Conservation (phyloP, 2,888 invertebrate species). For the Meteorus colon region DNA sequence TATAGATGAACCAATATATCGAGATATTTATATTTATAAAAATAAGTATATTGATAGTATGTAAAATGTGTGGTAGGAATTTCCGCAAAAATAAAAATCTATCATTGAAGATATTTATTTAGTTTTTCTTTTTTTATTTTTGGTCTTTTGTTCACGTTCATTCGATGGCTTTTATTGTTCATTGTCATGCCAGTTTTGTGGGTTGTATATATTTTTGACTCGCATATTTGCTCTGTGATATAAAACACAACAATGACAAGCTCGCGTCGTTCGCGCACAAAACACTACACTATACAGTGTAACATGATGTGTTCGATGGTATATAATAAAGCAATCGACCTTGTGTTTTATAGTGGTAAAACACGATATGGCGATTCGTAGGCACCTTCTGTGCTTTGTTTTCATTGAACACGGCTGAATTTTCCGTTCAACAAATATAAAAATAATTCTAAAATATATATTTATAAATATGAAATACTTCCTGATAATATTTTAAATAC, state of each 20-base stretch:
- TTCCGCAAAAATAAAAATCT: not conserved
- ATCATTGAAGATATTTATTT: not conserved
- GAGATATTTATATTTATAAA: not conserved
- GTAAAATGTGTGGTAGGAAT: not conserved
- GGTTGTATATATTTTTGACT: not conserved
- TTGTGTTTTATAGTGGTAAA: conserved; percentile 37
- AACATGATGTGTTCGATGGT: conserved; percentile 7
- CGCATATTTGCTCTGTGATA: not conserved
- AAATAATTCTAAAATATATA: conserved; percentile 16
- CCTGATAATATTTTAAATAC: not conserved
- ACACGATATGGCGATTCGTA: conserved; percentile 41
- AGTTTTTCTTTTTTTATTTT: not conserved
- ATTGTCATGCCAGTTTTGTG: conserved; percentile 36
- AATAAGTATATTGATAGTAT: too few relatives aligned
- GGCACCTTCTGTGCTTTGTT: conserved; percentile 35
- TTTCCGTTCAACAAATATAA: conserved; percentile 34
- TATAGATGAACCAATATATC: not conserved
- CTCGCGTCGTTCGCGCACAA: conserved; percentile 25
- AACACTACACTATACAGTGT: conserved; percentile 16
- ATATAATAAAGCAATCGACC: conserved; percentile 42
- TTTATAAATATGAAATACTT: conserved; percentile 4
- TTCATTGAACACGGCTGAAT: conserved; percentile 32
- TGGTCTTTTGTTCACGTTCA: not conserved
- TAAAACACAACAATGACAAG: conserved; percentile 31
- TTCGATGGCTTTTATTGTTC: not conserved